phyloP scores from a whole-genome alignment of 64 coral and sea anemone species.

The Montipora foliosa region DNA sequence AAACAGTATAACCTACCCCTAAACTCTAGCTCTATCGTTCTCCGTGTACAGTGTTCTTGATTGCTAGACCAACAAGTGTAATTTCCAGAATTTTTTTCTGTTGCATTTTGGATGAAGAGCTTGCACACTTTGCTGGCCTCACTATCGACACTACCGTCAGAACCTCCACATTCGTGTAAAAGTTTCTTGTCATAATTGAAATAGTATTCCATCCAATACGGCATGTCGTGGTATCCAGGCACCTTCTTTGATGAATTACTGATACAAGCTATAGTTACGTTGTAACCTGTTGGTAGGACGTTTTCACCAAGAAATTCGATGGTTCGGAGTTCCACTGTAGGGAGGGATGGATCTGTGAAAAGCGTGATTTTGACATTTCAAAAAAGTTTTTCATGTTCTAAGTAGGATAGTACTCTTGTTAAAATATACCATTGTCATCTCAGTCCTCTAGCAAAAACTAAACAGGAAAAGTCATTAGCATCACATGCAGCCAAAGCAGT shows the following conservation, averaged over 20 bases:
- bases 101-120: background rate
- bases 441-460: too few species aligned
- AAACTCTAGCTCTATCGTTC: background rate
- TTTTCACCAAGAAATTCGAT: background rate
- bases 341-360: background rate
- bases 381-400: too few species aligned
- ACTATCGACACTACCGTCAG: background rate
- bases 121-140: conserved; percentile 4
- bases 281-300: background rate
- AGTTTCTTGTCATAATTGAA: background rate
- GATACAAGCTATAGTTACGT: conserved; percentile 8
- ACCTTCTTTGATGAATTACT: background rate
- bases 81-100: background rate
- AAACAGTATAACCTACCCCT: background rate
- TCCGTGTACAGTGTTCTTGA: background rate
- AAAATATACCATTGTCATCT: too few species aligned
- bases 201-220: conserved; percentile 24
- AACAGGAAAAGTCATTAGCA: too few species aligned
- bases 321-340: background rate
- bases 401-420: too few species aligned
- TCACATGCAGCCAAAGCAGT: too few species aligned
- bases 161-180: background rate
- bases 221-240: background rate
- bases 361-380: background rate
- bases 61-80: background rate